Evolutionary conservation across 1,140 invertebrate genomes (phyloP).

Genomic region (Leptestheria dahalacensis): DNA sequence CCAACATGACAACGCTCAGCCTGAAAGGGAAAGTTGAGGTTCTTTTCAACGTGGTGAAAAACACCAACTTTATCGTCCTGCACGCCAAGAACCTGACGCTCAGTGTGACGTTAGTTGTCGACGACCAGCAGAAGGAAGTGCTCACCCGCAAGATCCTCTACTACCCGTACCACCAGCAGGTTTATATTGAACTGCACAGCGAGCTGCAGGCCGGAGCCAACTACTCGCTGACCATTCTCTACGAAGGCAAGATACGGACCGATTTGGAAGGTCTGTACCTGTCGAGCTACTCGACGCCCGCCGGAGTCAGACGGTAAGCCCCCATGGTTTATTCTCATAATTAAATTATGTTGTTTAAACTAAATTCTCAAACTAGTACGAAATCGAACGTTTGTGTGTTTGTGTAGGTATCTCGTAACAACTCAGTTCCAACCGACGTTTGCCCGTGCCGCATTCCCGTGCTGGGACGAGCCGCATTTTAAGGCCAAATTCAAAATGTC

Average conservation of each 20-base stretch:
- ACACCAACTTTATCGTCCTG: slow-evolving; percentile 76
- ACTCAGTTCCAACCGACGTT: slow-evolving; percentile 92
- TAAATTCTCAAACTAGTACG: no score
- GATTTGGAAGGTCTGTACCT: slow-evolving; percentile 85
- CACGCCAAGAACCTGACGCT: slow-evolving; percentile 81
- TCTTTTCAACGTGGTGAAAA: slow-evolving; percentile 45
- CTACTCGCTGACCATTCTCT: slow-evolving; percentile 69
- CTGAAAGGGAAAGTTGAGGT: slow-evolving; percentile 48
- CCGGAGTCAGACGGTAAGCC: slow-evolving; percentile 59
- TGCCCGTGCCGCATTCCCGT: slow-evolving; percentile 86
- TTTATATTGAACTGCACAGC: slow-evolving; percentile 63
- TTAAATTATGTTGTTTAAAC: no score
- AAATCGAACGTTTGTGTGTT: no score
- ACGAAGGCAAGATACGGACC: slow-evolving; percentile 57
- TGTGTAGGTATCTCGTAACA: slow-evolving; percentile 65
- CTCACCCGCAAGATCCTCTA: slow-evolving; percentile 55
- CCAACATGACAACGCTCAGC: slow-evolving; percentile 77
- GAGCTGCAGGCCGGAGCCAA: slow-evolving; percentile 44
- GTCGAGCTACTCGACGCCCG: slow-evolving; percentile 58
- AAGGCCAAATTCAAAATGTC: slow-evolving; percentile 83
- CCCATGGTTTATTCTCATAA: no score
- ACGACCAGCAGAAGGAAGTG: slow-evolving; percentile 37
- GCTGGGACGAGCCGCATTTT: slow-evolving; percentile 91
- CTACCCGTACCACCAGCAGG: slow-evolving; percentile 62
- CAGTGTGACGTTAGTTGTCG: slow-evolving; percentile 46